Base-by-base conservation (phyloP, 2,113 vertebrate species). In the Psammodynastes pulverulentus region DNA sequence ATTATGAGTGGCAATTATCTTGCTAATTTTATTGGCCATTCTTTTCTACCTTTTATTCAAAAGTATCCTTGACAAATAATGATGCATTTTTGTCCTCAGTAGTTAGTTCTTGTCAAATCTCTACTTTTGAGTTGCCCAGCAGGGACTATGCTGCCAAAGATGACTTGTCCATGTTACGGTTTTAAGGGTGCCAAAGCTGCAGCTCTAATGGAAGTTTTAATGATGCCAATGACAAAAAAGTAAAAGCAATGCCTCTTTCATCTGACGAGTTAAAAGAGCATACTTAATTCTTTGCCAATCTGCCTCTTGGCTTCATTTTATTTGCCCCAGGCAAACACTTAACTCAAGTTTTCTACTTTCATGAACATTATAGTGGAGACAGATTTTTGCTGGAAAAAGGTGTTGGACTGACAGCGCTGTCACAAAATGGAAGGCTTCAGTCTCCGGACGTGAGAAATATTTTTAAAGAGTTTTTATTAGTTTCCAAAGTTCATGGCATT, bases 191-290 rank as follows among this genome's bases (percentile, higher is more conserved):
- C 91, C 94, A 96, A 92, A 95, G 90, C 2, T 4, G 94, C 58
- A 94, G 94, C 95, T 95, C 92, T 95, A 95, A 95, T 92, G 90
- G 94, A 96, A 96, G 95, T 95, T 97, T 94, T 96, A 97, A 97
- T 95, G 95, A 96, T 93, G 95, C 94, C 96, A 96, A 97, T 96
- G 94, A 96, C 92, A 91, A 94, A 94, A 94, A 95, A 97, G 93
- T 93, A 93, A 96, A 95, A 96, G 91, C 87, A 95, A 51, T 90
- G 72, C 94, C 95, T 95, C 62, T 91, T 96, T 92, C 93, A 96
- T 95, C 95, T 93, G 95, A 94, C 87, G 92, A 95, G 94, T 85
- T 94, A 94, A 95, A 97, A 96, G 94, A 93, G 93, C 94, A 92
- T 96, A 93, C 91, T 95, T 96, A 96, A 97, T 96, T 95, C 94